Evolutionary conservation across 2,113 vertebrate genomes (phyloP).

Genomic region (Vicugna pacos): DNA sequence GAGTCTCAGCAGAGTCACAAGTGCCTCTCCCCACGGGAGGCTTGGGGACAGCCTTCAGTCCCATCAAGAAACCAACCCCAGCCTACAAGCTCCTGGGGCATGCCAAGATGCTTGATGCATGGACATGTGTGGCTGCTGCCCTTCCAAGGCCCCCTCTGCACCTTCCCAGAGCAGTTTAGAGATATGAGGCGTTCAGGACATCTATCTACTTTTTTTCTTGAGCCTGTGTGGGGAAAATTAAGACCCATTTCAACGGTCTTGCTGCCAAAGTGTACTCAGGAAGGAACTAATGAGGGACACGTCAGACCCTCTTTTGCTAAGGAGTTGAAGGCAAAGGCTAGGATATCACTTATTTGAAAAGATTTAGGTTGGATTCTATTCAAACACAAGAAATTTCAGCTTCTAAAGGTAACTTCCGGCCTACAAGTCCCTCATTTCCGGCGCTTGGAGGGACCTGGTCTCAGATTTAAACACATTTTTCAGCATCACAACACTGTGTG

Average conservation of each 20-base stretch:
- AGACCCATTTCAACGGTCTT: neutral
- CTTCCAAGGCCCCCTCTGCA: neutral
- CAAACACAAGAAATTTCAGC: neutral
- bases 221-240: neutral
- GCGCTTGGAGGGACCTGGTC: neutral
- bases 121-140: neutral
- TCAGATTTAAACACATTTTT: neutral
- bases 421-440: neutral
- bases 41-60: neutral
- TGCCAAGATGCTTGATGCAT: rapidly evolving
- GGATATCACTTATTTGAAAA: neutral
- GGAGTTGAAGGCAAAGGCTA: neutral
- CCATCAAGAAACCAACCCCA: neutral
- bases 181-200: neutral
- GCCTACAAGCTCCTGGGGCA: neutral
- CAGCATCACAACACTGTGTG: too few species aligned
- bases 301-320: neutral
- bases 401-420: neutral
- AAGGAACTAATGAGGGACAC: neutral
- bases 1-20: neutral
- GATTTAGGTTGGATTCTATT: neutral
- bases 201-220: neutral
- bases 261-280: neutral
- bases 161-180: neutral
- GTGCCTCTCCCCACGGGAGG: neutral